Evolutionary conservation across 2,797 vertebrate species (phyloP).

Genomic region (Lerista edwardsae): DNA sequence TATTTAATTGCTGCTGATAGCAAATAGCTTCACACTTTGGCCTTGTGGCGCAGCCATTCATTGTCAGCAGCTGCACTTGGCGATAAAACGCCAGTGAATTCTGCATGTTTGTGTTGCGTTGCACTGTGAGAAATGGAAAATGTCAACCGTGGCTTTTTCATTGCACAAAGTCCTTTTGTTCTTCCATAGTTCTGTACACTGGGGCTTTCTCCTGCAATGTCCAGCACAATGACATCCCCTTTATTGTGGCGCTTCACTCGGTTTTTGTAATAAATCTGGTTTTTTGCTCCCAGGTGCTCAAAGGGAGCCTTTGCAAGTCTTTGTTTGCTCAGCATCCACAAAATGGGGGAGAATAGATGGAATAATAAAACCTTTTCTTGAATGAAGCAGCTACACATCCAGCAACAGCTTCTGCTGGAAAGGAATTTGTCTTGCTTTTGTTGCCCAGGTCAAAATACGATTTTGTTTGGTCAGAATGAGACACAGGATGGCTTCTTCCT

Average conservation of each 20-base stretch:
- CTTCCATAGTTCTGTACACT: background rate
- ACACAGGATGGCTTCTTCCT: background rate
- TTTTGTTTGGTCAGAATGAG: background rate
- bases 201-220: background rate
- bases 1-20: too few relatives aligned
- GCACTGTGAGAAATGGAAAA: background rate
- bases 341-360: background rate
- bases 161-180: background rate
- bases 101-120: background rate
- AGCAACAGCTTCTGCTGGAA: background rate
- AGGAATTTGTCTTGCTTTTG: background rate
- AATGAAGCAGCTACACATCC: background rate
- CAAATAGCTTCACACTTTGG: background rate
- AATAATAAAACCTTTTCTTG: background rate
- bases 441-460: too few relatives aligned
- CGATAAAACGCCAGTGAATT: background rate
- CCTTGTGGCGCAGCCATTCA: background rate
- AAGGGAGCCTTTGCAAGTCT: background rate
- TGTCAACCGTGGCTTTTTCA: background rate
- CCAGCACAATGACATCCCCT: background rate
- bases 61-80: background rate
- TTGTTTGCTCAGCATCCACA: background rate
- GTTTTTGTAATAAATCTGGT: background rate
- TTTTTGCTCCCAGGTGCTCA: background rate
- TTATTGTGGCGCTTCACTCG: slow-evolving; percentile 16